Evolutionary conservation across 1,140 invertebrate genomes (phyloP).

Genomic region (Subanguina moxae): DNA sequence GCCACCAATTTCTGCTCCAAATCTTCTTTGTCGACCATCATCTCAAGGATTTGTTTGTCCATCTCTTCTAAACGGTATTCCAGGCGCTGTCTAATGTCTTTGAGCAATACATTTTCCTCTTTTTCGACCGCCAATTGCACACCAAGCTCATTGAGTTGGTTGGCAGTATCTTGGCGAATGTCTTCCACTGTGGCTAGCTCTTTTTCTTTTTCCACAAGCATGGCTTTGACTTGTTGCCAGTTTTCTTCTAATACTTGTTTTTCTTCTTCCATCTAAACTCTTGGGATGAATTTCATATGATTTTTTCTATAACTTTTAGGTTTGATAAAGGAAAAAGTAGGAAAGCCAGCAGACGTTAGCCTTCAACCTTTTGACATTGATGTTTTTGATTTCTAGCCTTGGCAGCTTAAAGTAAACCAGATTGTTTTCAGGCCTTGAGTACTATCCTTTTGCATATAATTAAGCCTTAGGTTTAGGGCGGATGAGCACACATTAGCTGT

Average conservation of each 20-base stretch:
- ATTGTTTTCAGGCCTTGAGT: no score
- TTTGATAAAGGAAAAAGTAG: no score
- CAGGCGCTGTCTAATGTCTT: slow-evolving; percentile 26
- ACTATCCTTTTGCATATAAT: no score
- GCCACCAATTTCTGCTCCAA: slow-evolving; percentile 21
- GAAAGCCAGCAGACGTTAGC: no score
- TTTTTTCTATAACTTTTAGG: no score
- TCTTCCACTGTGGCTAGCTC: slow-evolving; percentile 7
- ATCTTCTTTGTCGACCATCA: slow-evolving; percentile 35
- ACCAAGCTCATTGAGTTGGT: neutral
- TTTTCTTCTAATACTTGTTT: slow-evolving; percentile 14
- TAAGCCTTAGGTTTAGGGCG: no score
- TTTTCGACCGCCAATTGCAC: slow-evolving; percentile 8
- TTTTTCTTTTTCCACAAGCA: slow-evolving; percentile 15
- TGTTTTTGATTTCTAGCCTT: no score
- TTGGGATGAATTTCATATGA: neutral
- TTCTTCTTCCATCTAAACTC: slow-evolving; percentile 9
- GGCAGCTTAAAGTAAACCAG: no score
- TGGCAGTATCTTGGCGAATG: neutral
- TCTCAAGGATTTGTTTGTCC: slow-evolving; percentile 32
- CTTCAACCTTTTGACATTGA: no score
- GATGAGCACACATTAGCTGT: no score
- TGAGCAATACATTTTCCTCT: slow-evolving; percentile 13
- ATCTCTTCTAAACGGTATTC: slow-evolving; percentile 28
- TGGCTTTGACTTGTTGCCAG: slow-evolving; percentile 18